Percentiles rank a stretch among this genome's conserved stretches.
Evolutionary conservation across 2,113 vertebrate species (phyloP).

Genomic region (Nycticryphes semicollaris): DNA sequence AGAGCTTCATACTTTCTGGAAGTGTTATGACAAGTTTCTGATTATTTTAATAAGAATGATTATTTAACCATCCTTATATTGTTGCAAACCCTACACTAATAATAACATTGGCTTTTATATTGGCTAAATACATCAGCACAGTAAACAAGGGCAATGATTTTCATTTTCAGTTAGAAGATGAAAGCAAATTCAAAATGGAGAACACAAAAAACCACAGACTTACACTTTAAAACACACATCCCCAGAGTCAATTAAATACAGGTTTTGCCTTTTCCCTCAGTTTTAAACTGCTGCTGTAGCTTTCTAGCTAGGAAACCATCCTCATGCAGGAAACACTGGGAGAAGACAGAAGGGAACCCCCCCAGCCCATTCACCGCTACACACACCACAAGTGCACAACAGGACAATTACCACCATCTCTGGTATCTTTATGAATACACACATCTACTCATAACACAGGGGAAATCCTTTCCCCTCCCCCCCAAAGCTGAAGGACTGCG

Average conservation of each 20-base stretch:
- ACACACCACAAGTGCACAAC: not conserved
- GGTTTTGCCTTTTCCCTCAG: not conserved
- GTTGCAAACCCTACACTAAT: not conserved
- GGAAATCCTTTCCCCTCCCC: not conserved
- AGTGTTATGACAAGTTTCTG: not conserved
- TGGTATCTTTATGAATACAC: not conserved
- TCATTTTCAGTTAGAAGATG: not conserved
- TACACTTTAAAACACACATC: not conserved
- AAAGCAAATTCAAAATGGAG: not conserved
- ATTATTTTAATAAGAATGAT: not conserved
- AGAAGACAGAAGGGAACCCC: not conserved
- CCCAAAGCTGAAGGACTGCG: not conserved
- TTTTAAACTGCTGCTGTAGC: not conserved
- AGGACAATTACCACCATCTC: not conserved
- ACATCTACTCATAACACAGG: not conserved
- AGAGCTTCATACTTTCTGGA: not conserved
- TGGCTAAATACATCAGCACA: not conserved
- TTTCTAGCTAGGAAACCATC: not conserved
- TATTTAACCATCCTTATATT: not conserved
- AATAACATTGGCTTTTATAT: not conserved
- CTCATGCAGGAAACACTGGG: not conserved
- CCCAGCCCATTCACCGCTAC: not conserved
- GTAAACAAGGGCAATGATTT: not conserved
- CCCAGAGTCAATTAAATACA: not conserved
- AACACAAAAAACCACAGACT: not conserved